phyloP scores from a whole-genome alignment of 1,140 invertebrate genomes.

The Bombus balteatus region DNA sequence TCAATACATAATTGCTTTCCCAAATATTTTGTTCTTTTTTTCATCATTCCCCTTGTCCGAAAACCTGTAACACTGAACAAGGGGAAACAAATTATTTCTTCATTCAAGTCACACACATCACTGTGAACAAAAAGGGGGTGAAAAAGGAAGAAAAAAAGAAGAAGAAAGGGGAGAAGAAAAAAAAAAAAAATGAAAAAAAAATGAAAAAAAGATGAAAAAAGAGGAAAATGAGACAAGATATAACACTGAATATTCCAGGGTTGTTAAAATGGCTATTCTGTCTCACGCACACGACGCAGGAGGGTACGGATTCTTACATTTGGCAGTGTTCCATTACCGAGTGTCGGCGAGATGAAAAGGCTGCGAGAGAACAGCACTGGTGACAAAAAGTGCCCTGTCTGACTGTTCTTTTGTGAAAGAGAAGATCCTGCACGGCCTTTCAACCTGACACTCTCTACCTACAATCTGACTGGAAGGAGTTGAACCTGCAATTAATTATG shows the following conservation, averaged over 20 bases:
- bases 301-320: constrained; percentile 37
- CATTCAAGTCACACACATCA: neutral
- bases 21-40: neutral
- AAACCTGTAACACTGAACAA: neutral
- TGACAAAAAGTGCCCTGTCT: constrained; percentile 34
- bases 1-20: neutral
- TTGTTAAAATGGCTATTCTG: constrained; percentile 41
- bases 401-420: neutral
- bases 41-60: neutral
- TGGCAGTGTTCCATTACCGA: constrained; percentile 35
- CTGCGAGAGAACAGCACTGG: constrained; percentile 2
- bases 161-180: too few relatives aligned
- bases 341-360: constrained; percentile 51
- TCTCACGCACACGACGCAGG: neutral
- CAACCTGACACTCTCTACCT: neutral
- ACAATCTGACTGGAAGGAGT: constrained; percentile 8
- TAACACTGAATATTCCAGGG: constrained; percentile 41
- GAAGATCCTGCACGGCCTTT: neutral
- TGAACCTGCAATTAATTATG: constrained; percentile 53
- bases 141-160: too few relatives aligned
- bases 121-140: neutral
- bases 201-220: neutral
- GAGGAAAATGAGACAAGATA: neutral
- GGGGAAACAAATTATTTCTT: constrained; percentile 3
- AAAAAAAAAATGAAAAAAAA: neutral